These are phyloP conservation scores for Bucorvus abyssinicus DNA, from an alignment of 2,797 vertebrate species.

Conservation along the genomic window DNA sequence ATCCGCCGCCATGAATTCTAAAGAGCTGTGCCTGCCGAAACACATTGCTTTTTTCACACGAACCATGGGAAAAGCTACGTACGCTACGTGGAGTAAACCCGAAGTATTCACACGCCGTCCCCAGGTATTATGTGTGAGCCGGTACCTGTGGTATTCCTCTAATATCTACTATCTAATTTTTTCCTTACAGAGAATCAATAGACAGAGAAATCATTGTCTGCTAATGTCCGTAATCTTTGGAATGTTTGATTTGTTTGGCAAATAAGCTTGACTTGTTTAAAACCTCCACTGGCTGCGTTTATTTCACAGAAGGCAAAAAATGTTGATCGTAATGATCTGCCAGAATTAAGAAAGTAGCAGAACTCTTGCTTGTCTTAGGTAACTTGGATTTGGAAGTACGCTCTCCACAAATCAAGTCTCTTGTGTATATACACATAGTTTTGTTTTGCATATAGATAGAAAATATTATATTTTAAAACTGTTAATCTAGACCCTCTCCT, in stretches of 20 bases:
- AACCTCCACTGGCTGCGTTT: not conserved
- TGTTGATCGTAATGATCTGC: not conserved
- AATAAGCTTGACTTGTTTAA: not conserved
- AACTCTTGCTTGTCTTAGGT: not conserved
- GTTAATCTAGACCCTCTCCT: not conserved
- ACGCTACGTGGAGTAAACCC: not conserved
- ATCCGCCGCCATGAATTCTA: not conserved
- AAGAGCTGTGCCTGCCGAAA: not conserved
- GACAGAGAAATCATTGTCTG: not conserved
- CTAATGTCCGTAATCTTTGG: not conserved
- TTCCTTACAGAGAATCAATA: not conserved
- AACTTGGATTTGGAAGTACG: constrained; percentile 1
- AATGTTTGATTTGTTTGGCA: not conserved
- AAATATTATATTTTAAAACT: not conserved
- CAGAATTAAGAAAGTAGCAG: constrained; percentile 20
- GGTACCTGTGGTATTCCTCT: not conserved
- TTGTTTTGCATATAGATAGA: not conserved
- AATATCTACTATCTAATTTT: not conserved
- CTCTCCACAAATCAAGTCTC: not conserved
- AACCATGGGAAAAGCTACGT: not conserved
- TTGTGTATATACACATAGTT: not conserved
- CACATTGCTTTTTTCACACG: not conserved
- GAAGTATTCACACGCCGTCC: not conserved
- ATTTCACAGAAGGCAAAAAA: not conserved
- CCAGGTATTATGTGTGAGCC: fast-evolving